These are phyloP conservation scores for Nannoperca obscura DNA, from an alignment of 2,797 vertebrate species.

Conservation along the genomic window DNA sequence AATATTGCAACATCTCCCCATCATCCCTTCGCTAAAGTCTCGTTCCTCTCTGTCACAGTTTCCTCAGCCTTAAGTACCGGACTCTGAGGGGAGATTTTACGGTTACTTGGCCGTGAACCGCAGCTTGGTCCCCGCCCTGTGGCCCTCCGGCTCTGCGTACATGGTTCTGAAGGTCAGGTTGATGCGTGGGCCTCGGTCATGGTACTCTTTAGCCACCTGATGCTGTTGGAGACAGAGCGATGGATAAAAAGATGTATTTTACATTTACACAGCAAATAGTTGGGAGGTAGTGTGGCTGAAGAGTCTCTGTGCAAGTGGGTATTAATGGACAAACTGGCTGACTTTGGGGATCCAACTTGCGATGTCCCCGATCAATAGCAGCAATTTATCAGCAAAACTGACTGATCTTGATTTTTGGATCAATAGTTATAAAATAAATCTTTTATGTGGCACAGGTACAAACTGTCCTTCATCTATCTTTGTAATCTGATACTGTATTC, in stretches of 20 bases:
- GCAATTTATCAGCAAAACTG: not conserved
- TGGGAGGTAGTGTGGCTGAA: not conserved
- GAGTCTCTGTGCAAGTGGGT: no score
- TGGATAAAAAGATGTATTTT: constrained; percentile 2
- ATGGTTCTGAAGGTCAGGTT: constrained; percentile 96
- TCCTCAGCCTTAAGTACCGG: not conserved
- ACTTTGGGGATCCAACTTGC: not conserved
- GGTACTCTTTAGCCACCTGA: constrained; percentile 96
- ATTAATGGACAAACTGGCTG: not conserved
- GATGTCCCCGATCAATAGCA: not conserved
- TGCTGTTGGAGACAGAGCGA: constrained; percentile 84
- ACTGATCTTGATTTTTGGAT: not conserved
- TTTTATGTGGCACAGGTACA: no score
- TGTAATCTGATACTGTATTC: no score
- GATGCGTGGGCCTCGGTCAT: constrained; percentile 91
- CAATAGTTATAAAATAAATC: no score
- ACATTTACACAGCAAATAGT: not conserved
- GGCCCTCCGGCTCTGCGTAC: constrained; percentile 80
- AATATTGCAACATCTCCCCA: not conserved
- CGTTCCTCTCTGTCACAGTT: not conserved
- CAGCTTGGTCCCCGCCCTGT: constrained; percentile 61
- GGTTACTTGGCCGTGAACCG: constrained; percentile 37
- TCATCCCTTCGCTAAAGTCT: not conserved
- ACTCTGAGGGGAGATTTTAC: constrained; percentile 13
- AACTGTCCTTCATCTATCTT: not conserved